A percentile compares a stretch with the other conserved stretches of the same genome.
phyloP scores from a whole-genome alignment of 2,797 vertebrate species.

The Pipistrellus nathusii region DNA sequence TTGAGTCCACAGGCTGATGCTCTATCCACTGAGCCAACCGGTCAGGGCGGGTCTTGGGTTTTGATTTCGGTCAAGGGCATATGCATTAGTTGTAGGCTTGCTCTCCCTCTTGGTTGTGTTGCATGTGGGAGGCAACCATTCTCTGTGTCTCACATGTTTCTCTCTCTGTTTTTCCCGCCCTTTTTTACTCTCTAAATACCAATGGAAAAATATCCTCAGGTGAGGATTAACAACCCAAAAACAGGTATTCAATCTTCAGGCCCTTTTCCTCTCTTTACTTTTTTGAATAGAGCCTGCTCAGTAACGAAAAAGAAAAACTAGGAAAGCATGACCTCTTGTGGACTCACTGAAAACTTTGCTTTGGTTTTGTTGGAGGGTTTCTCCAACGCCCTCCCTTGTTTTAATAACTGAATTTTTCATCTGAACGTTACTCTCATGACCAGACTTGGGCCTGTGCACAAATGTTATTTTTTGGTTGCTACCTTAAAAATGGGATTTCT shows the following conservation, averaged over 20 bases:
- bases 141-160: no score
- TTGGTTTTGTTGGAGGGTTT: background rate
- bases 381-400: background rate
- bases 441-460: background rate
- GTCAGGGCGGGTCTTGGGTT: no score
- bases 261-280: background rate
- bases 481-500: background rate
- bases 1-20: no score
- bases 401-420: background rate
- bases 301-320: background rate
- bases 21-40: no score
- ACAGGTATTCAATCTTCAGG: background rate
- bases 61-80: no score
- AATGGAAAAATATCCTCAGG: no score
- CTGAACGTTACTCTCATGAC: background rate
- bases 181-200: no score
- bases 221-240: background rate
- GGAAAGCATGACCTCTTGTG: conserved; percentile 60
- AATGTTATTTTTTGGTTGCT: background rate
- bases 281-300: background rate
- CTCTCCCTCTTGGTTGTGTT: no score
- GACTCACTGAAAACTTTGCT: background rate
- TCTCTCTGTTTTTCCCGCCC: no score
- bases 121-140: no score
- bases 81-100: no score